Evolutionary conservation across 2,797 vertebrate species (phyloP).

Genomic region (Ceyx erithaca): DNA sequence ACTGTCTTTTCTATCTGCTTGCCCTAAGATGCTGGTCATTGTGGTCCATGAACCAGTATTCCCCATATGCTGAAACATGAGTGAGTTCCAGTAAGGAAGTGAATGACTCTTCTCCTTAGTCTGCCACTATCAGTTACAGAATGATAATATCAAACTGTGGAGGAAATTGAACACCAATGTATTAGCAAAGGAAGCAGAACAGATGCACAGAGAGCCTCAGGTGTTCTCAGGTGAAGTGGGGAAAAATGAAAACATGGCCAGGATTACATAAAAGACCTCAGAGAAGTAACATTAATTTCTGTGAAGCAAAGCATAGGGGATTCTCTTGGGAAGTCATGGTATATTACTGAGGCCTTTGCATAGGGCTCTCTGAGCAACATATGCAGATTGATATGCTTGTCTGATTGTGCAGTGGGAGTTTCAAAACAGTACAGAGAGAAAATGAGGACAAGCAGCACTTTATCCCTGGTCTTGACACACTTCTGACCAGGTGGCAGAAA

Average conservation of each 20-base stretch:
- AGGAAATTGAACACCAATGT: neutral
- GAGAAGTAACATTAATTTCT: neutral
- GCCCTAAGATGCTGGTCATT: neutral
- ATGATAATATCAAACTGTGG: neutral
- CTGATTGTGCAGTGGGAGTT: neutral
- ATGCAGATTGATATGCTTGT: neutral
- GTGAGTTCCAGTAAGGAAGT: neutral
- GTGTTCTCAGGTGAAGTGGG: neutral
- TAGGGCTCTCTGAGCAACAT: neutral
- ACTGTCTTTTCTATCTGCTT: neutral
- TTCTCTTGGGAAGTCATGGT: neutral
- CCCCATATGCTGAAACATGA: neutral
- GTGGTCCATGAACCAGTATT: neutral
- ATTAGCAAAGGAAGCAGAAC: neutral
- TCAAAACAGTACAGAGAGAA: neutral
- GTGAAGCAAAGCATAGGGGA: neutral
- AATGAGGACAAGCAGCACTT: neutral
- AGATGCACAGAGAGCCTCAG: neutral
- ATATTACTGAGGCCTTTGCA: neutral
- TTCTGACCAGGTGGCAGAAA: neutral
- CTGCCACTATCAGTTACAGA: neutral
- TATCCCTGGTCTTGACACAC: neutral
- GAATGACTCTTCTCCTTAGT: neutral
- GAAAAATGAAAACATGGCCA: accelerated
- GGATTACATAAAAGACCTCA: neutral